These are phyloP conservation scores for Clarias fuscus DNA, from an alignment of 2,797 vertebrate species.

Conservation along the genomic window DNA sequence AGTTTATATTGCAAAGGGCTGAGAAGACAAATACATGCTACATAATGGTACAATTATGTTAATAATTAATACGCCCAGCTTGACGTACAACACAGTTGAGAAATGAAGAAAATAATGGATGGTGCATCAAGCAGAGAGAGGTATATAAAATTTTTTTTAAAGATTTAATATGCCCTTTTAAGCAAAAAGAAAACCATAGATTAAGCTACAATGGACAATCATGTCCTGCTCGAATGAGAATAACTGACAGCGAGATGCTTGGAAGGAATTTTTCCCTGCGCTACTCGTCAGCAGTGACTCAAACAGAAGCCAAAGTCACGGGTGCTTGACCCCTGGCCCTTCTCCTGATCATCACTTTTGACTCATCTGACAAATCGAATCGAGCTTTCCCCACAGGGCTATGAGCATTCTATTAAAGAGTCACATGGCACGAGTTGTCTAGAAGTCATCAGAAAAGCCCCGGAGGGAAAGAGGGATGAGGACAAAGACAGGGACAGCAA, in stretches of 20 bases:
- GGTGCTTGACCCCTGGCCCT: slow-evolving; percentile 41
- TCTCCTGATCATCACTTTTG: slow-evolving; percentile 53
- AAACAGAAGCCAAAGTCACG: slow-evolving; percentile 30
- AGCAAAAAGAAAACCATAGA: slow-evolving; percentile 13
- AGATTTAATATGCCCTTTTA: neutral
- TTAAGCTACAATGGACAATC: neutral
- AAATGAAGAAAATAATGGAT: slow-evolving; percentile 9
- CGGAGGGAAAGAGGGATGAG: neutral
- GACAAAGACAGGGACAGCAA: neutral
- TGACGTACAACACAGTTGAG: neutral
- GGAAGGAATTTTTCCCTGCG: neutral
- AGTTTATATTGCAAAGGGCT: neutral
- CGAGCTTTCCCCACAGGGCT: slow-evolving; percentile 48
- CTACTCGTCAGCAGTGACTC: slow-evolving; percentile 36
- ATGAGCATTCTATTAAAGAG: slow-evolving; percentile 43
- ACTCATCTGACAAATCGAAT: slow-evolving; percentile 60
- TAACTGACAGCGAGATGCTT: neutral
- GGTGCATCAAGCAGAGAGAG: neutral
- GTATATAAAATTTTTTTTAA: too few relatives aligned
- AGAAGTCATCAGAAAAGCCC: slow-evolving; percentile 38
- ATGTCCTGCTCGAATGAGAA: slow-evolving; percentile 3
- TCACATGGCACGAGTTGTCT: slow-evolving; percentile 29
- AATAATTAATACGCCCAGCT: slow-evolving; percentile 5
- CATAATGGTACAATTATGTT: slow-evolving; percentile 1
- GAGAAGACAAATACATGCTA: neutral